Percentiles rank a stretch among this genome's conserved stretches.
These are phyloP conservation scores for Leiothrix lutea DNA, from an alignment of 2,113 vertebrate species.

Conservation along the genomic window DNA sequence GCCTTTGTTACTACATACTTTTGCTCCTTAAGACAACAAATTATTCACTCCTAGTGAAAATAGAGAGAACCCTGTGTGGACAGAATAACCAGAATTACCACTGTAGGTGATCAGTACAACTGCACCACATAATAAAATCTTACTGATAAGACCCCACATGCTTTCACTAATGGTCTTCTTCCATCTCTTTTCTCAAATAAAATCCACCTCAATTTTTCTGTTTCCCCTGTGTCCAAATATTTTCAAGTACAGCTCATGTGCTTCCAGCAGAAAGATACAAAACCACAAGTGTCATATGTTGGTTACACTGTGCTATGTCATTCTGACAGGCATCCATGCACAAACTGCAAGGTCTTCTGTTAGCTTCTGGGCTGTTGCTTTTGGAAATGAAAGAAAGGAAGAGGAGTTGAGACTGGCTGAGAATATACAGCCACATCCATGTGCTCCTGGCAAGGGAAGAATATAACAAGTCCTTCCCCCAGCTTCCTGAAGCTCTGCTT, in stretches of 20 bases:
- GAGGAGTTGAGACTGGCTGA: not conserved
- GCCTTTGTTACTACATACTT: not conserved
- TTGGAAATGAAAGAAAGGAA: not conserved
- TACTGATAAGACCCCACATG: not conserved
- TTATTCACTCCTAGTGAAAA: not conserved
- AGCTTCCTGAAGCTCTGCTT: not conserved
- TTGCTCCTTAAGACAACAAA: not conserved
- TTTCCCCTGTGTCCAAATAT: not conserved
- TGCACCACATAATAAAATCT: not conserved
- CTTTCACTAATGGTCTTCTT: not conserved
- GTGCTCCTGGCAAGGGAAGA: not conserved
- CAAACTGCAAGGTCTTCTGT: not conserved
- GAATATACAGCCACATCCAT: not conserved
- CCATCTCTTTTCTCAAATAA: not conserved
- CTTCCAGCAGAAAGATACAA: not conserved
- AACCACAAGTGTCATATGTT: not conserved
- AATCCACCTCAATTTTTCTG: not conserved
- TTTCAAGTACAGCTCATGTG: not conserved
- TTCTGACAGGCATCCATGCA: not conserved
- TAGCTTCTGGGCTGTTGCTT: not conserved
- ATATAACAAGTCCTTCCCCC: rapidly evolving
- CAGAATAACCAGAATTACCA: not conserved
- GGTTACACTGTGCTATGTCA: not conserved
- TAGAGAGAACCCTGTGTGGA: not conserved
- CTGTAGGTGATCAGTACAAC: not conserved